A percentile compares a stretch with the other conserved stretches of the same genome.
Conservation (phyloP, 2,888 invertebrate species). For the Caenorhabditis becei region DNA sequence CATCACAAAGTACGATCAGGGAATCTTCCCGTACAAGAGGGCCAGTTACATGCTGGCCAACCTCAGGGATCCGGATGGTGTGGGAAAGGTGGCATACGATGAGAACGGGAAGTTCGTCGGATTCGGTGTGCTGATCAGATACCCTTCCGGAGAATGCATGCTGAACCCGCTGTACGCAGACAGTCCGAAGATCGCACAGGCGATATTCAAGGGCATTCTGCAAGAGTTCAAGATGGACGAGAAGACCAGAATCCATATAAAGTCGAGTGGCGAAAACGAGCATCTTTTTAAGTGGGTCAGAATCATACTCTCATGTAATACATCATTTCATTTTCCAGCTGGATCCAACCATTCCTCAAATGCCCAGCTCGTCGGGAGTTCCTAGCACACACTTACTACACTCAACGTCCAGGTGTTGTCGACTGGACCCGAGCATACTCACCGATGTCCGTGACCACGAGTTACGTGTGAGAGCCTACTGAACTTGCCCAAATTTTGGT, state of each 20-base stretch:
- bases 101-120: conserved; percentile 30
- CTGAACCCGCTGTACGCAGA: conserved; percentile 39
- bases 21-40: conserved; percentile 26
- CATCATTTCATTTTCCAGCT: background rate
- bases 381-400: background rate
- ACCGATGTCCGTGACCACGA: background rate
- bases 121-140: conserved; percentile 27
- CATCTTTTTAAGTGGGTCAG: too few relatives aligned
- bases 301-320: too few relatives aligned
- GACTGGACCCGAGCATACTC: background rate
- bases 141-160: conserved; percentile 31
- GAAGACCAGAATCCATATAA: background rate
- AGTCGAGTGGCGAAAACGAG: background rate
- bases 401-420: background rate
- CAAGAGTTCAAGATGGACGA: conserved; percentile 4
- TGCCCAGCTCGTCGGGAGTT: background rate
- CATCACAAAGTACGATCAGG: conserved; percentile 34
- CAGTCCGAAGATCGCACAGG: conserved; percentile 26
- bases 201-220: conserved; percentile 29
- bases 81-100: conserved; percentile 30
- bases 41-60: conserved; percentile 28
- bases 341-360: conserved; percentile 6
- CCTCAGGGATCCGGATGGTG: conserved; percentile 30
- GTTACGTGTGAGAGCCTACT: background rate
- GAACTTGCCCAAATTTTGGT: background rate